Evolutionary conservation across 2,113 vertebrate genomes (phyloP), one percentile per base, ranked within the genome.

Genomic region (Drymodes brunneopygia): DNA sequence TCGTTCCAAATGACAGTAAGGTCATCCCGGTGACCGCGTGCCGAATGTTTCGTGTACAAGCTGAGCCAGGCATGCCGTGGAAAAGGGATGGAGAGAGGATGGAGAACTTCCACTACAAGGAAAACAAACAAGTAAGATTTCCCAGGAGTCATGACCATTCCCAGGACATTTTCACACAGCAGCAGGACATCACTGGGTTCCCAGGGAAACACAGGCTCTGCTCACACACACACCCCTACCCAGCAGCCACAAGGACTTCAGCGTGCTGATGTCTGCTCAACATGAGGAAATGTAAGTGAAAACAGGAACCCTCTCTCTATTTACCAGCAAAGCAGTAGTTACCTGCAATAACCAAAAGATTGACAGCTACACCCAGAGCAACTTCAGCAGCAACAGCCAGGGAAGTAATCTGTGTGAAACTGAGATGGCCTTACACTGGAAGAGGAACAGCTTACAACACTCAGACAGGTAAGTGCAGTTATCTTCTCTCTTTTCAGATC

Each of bases 1-100:
- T 85, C 86, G 10, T 81, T 98, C 98, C 99, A 99, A 50, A 94
- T 45, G 40, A 98, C 82, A 24, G 91, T 84, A 6, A 98, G 66
- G 16, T 97, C 93, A 70, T 98, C 98, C 29, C 33, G 54, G 91
- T 97, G 96, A 27, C 54, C 91, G 9, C 66, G 85, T 48, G 80
- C 27, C 0, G 87, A 98, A 22, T 97, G 98, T 65, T 98, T 95
- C 40, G 98, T 86, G 5, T 91, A 74, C 17, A 98, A 54, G 31
- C 95, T 96, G 88, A 98, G 44, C 58, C 67, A 97, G 80, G 97
- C 97, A 65, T 92, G 95, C 23, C 71, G n/a, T 4, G 98, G 97
- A 29, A 94, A 95, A 53, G 97, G 54, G 40, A 97, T 90, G 24
- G 92, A 96, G 64, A 98, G 90, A 65, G 50, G 87, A 79, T 97